A percentile compares a stretch with the other conserved stretches of the same genome.
Evolutionary conservation across 1,140 invertebrate genomes (phyloP).

Genomic region (Drosophila bipectinata): DNA sequence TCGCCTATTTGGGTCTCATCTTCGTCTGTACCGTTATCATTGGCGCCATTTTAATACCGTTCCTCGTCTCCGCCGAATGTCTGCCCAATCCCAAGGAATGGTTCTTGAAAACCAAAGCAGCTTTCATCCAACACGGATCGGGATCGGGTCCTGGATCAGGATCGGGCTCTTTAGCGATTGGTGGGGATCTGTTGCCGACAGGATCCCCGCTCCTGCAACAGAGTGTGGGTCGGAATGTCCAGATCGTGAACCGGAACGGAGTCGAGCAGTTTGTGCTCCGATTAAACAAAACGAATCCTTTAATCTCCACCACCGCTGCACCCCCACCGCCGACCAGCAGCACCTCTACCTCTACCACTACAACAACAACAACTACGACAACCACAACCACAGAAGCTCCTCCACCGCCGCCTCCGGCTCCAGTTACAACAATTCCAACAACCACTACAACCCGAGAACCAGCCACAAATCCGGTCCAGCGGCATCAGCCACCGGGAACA

Average conservation of each 20-base stretch:
- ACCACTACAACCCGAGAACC: conserved; percentile 20
- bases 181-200: conserved; percentile 15
- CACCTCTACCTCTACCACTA: conserved; percentile 20
- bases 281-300: conserved; percentile 58
- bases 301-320: not conserved
- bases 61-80: conserved; percentile 78
- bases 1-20: conserved; percentile 78
- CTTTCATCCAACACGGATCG: conserved; percentile 49
- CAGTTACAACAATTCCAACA: conserved; percentile 1
- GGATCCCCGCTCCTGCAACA: conserved; percentile 29
- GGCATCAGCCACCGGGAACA: conserved; percentile 15
- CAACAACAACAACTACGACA: conserved; percentile 26
- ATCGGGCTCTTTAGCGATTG: not conserved
- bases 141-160: conserved; percentile 2
- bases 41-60: conserved; percentile 78
- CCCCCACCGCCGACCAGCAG: not conserved
- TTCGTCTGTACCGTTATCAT: conserved; percentile 82
- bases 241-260: conserved; percentile 73
- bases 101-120: conserved; percentile 83
- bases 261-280: conserved; percentile 70
- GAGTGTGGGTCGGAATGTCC: conserved; percentile 68
- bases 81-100: conserved; percentile 80
- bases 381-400: conserved; percentile 8
- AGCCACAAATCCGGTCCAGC: conserved; percentile 10
- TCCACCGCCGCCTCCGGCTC: not conserved